A percentile compares a stretch with the other conserved stretches of the same genome.
Conservation (phyloP, 2,888 invertebrate species). For the Erebia ligea region DNA sequence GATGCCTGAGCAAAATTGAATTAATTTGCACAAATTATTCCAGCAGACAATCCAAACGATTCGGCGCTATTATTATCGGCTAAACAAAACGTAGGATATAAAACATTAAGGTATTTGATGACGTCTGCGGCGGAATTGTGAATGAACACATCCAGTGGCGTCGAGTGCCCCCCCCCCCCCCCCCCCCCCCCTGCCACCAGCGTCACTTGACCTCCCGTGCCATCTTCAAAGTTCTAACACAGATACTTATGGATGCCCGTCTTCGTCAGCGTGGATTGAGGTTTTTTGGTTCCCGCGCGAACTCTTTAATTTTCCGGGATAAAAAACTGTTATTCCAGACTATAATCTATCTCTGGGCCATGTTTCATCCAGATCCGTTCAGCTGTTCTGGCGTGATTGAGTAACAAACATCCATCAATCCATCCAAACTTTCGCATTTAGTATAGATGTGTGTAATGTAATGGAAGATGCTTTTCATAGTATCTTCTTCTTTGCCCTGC, state of each 20-base stretch:
- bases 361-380: too few species aligned
- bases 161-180: too few species aligned
- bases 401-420: too few species aligned
- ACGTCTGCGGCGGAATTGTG: constrained; percentile 69
- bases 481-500: too few species aligned
- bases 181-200: constrained; percentile 52
- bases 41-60: constrained; percentile 7
- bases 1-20: neutral
- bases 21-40: constrained; percentile 6
- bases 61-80: neutral
- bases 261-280: too few species aligned
- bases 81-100: constrained; percentile 26
- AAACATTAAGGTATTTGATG: constrained; percentile 38
- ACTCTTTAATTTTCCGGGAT: neutral
- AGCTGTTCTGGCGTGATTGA: too few species aligned
- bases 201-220: constrained; percentile 45
- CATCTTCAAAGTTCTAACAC: constrained; percentile 36
- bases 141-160: constrained; percentile 70
- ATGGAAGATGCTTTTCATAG: too few species aligned
- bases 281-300: too few species aligned
- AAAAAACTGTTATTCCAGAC: too few species aligned
- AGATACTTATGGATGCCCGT: constrained; percentile 7
- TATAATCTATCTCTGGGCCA: too few species aligned
- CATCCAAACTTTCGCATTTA: too few species aligned
- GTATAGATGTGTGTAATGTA: too few species aligned